Conservation (phyloP, 2,113 vertebrate species). For the Notarius quadriscutis region DNA sequence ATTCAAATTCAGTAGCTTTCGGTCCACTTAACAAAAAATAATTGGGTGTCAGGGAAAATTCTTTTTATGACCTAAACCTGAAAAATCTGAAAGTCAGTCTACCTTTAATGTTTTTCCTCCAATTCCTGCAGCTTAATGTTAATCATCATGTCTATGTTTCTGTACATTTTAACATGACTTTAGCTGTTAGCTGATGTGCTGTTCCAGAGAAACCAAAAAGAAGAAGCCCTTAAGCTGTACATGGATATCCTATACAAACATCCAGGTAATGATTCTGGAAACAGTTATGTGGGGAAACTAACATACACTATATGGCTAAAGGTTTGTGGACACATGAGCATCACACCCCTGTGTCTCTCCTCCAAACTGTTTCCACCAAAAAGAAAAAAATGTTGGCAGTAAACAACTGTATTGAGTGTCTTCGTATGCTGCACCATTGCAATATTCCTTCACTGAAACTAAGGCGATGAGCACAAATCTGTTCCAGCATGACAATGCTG, state of each 20-base stretch:
- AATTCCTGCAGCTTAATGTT: neutral
- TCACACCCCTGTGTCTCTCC: neutral
- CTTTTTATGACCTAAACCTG: no score
- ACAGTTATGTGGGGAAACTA: neutral
- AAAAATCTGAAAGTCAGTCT: no score
- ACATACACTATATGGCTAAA: neutral
- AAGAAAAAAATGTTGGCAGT: neutral
- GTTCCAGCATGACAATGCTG: neutral
- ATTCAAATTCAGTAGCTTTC: no score
- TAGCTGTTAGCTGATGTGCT: slow-evolving; percentile 70
- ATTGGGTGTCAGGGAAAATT: no score
- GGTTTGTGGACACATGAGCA: neutral
- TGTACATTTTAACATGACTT: slow-evolving; percentile 23
- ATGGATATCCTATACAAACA: slow-evolving; percentile 60
- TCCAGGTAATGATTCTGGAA: slow-evolving; percentile 56
- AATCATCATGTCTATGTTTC: neutral
- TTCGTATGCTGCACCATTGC: neutral
- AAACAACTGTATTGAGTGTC: neutral
- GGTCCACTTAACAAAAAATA: no score
- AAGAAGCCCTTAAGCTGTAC: slow-evolving; percentile 63
- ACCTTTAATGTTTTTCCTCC: neutral
- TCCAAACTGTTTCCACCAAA: neutral
- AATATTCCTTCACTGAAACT: neutral
- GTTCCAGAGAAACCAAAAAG: slow-evolving; percentile 68
- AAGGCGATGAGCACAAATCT: neutral